Evolutionary conservation across 2,797 vertebrate genomes (phyloP), one percentile per base, ranked within the genome.

Genomic region (Liasis olivaceus): DNA sequence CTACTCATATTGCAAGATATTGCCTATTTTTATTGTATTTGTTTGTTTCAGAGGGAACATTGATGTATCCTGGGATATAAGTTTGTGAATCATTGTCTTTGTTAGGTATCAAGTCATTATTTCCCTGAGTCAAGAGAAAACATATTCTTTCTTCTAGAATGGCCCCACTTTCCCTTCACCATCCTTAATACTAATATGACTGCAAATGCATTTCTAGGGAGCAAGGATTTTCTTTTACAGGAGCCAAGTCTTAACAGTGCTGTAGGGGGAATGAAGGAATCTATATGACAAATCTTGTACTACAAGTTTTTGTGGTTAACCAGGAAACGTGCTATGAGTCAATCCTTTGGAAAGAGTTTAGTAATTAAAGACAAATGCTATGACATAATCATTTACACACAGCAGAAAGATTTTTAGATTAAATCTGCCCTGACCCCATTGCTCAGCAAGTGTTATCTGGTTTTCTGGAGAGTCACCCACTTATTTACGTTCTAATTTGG

Each of bases 281-380:
- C 97, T 98, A 97, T 98, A 97, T 96, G 97, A 97, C 96, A 97
- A 96, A 97, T 98, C 97, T 97, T 98, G 97, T 98, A 97, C 94
- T 97, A 97, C 98, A 98, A 98, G 98, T 96, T 98, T 98, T 98
- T 98, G 98, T 98, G 98, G 98, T 98, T 98, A 98, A 98, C 98
- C 90, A 0, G 98, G 97, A 97, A 98, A 97, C 96, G 96, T 95
- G 96, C 96, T 97, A 96, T 98, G 97, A 98, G 97, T 97, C 97
- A 98, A 97, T 94, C 93, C 97, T 97, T 98, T 97, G 97, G 97
- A 97, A 98, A 97, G 97, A 96, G 96, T 96, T 96, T 96, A 96
- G 95, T 98, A 98, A 98, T 98, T 98, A 98, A 98, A 98, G 97
- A 98, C 98, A 98, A 98, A 98, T 98, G 98, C 96, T 97, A 97